Base-by-base conservation (phyloP, 2,113 vertebrate species). In the Cochlearius cochlearius region DNA sequence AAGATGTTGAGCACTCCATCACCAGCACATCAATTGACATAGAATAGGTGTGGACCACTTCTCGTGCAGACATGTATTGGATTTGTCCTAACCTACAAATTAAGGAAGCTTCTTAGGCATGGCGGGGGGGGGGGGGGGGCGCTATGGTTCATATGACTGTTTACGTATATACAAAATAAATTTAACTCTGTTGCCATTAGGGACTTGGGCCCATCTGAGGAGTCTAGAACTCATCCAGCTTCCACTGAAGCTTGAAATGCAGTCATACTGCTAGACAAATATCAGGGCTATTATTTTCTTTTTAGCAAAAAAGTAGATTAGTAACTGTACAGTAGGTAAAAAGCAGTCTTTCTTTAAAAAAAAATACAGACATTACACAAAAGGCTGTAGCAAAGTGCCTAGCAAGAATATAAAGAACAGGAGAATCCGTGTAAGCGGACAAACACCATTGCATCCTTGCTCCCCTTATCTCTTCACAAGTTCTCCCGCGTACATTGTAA, bases 311-410 rank as follows among this genome's bases (percentile, higher is more conserved):
- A 92, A 87, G 52, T 91, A 92, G 64, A 87, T 87, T 90, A 95
- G 58, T 83, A 93, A 94, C 94, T 95, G 92, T 96, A 96, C 94
- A 97, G 55, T 91, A 95, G 87, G 45, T 95, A 97, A 91, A 97
- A 96, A 96, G 86, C 76, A 82, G 41, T 95, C 66, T 66, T 96
- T 81, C n/a, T n/a, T n/a, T n/a, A n/a, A 74, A 94, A 94, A 91
- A 97, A 96, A 96, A 92, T 49, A 92, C 91, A 82, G 87, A 45
- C 85, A 39, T 91, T 75, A 82, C 92, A 89, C 36, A 78, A 89
- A 92, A 95, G 69, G 78, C 91, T 91, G 69, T 91, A 96, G 80
- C 95, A 96, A 97, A 96, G 95, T 96, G 95, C 94, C 91, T 89
- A 92, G 86, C 94, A 92, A 92, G 58, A 82, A 89, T 94, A 92